Percentiles rank a stretch among this genome's conserved stretches.
These are phyloP conservation scores for Anthoscopus minutus DNA, from an alignment of 2,113 vertebrate species.

Conservation along the genomic window DNA sequence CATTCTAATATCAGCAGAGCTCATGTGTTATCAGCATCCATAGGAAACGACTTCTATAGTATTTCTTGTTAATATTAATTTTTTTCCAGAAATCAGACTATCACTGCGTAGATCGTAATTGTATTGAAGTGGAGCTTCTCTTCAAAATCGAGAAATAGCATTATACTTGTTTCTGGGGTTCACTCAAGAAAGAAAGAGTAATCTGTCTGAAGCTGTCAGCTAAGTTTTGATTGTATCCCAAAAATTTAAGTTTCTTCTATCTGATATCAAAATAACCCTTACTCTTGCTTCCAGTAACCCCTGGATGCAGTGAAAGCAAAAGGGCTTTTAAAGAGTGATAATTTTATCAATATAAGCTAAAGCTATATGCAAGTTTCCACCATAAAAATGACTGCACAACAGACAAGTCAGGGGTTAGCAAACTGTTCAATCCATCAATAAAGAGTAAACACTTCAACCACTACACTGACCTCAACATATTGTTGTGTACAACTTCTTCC, in stretches of 20 bases:
- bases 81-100: accelerated
- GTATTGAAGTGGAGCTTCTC: not conserved
- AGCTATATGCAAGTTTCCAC: not conserved
- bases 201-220: not conserved
- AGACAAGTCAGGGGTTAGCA: not conserved
- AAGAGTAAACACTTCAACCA: not conserved
- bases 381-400: not conserved
- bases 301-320: not conserved
- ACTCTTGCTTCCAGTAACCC: not conserved
- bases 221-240: not conserved
- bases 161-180: not conserved
- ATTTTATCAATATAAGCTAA: not conserved
- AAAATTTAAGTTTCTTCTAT: not conserved
- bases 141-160: not conserved
- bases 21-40: not conserved
- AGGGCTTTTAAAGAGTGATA: not conserved
- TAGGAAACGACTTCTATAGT: not conserved
- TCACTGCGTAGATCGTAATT: not conserved
- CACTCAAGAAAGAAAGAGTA: not conserved
- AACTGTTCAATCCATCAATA: not conserved
- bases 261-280: not conserved
- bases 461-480: not conserved
- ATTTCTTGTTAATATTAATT: not conserved
- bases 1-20: not conserved
- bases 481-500: not conserved